phyloP scores from a whole-genome alignment of 1,140 invertebrate species.

The Cotesia vestalis region DNA sequence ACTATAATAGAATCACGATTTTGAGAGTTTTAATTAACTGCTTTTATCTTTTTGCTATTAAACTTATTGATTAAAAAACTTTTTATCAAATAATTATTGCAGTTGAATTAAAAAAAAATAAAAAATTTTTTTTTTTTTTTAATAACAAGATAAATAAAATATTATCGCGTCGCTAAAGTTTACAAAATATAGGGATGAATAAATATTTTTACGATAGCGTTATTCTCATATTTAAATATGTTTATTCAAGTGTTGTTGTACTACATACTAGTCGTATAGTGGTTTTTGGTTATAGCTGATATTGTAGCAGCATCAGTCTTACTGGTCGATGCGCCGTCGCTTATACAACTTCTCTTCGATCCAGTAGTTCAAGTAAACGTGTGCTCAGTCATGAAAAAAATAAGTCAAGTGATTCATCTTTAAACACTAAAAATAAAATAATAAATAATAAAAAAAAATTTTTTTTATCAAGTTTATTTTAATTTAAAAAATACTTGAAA shows the following conservation, averaged over 20 bases:
- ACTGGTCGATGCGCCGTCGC: conserved; percentile 27
- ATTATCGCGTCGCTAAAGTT: background rate
- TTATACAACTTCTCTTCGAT: conserved; percentile 24
- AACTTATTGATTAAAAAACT: no score
- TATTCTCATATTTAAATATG: conserved; percentile 21
- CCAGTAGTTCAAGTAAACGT: conserved; percentile 26
- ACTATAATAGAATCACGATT: no score
- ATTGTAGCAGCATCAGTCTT: conserved; percentile 3
- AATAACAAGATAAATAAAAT: background rate
- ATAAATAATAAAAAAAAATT: background rate
- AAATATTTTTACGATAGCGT: conserved; percentile 16
- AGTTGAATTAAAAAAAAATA: no score
- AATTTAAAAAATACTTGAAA: no score
- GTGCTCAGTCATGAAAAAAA: conserved; percentile 21
- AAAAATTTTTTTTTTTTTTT: no score
- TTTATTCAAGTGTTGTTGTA: conserved; percentile 12
- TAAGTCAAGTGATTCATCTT: conserved; percentile 17
- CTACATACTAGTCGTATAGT: conserved; percentile 1
- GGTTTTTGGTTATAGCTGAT: background rate
- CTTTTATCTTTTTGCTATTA: no score
- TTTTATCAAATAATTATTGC: no score
- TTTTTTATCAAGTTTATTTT: no score
- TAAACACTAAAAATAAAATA: background rate
- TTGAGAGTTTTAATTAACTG: no score
- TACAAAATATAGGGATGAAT: background rate